A percentile compares a stretch with the other conserved stretches of the same genome.
phyloP scores from a whole-genome alignment of 2,113 vertebrate genomes.

The Phodopus roborovskii region DNA sequence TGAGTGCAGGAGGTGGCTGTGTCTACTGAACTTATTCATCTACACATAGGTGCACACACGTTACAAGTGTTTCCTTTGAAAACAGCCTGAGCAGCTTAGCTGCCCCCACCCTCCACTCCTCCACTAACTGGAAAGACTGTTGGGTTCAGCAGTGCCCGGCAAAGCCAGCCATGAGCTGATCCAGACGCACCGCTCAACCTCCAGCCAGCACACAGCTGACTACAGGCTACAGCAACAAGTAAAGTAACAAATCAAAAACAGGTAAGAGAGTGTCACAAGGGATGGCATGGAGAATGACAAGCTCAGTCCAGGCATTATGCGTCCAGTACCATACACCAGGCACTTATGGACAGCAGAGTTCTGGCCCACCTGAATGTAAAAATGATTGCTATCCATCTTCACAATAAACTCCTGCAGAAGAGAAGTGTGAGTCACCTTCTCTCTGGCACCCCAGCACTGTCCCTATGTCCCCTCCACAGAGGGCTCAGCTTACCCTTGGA shows the following conservation, averaged over 20 bases:
- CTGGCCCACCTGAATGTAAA: not conserved
- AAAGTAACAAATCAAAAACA: not conserved
- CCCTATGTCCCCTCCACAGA: accelerated
- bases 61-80: not conserved
- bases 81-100: not conserved
- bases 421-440: not conserved
- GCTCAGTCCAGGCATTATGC: accelerated
- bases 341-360: no score
- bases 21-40: not conserved
- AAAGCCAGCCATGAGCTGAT: not conserved
- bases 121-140: accelerated
- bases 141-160: not conserved
- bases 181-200: accelerated
- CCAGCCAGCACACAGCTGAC: not conserved
- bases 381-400: not conserved
- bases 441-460: accelerated
- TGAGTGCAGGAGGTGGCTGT: accelerated
- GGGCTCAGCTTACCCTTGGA: not conserved
- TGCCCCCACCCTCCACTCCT: no score
- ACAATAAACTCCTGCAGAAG: not conserved
- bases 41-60: no score
- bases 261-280: not conserved
- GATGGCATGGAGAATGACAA: accelerated
- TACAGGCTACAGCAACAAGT: not conserved
- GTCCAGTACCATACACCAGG: accelerated